A percentile compares a stretch with the other conserved stretches of the same genome.
phyloP scores from a whole-genome alignment of 1,140 invertebrate species.

The Drosophila equinoxialis region DNA sequence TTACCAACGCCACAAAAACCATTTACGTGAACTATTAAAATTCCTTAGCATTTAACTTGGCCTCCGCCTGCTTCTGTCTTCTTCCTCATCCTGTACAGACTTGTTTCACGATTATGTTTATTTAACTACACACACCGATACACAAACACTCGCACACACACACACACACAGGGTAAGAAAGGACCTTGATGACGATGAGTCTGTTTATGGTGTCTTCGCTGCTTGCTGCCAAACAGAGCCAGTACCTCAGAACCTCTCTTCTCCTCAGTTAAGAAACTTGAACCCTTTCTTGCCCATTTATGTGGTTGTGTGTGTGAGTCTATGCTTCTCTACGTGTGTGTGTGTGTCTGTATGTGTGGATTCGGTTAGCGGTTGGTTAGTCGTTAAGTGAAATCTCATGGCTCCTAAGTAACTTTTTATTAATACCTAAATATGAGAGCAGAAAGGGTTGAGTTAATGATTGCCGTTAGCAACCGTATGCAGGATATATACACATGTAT shows the following conservation, averaged over 20 bases:
- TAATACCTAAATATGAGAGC: constrained; percentile 14
- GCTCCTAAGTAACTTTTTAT: constrained; percentile 22
- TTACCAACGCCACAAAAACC: constrained; percentile 79
- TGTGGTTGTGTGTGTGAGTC: constrained; percentile 18
- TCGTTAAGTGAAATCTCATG: constrained; percentile 60
- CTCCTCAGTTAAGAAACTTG: neutral
- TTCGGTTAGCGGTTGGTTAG: constrained; percentile 10
- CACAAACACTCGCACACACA: constrained; percentile 3
- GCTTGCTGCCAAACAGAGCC: constrained; percentile 4
- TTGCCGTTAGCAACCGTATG: neutral
- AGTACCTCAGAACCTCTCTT: neutral
- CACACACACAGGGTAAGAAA: neutral
- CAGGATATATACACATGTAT: neutral
- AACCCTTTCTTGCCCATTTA: constrained; percentile 1
- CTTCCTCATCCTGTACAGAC: neutral
- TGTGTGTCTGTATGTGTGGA: constrained; percentile 3
- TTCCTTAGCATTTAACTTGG: constrained; percentile 71
- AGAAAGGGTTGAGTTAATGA: constrained; percentile 8
- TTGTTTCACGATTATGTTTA: constrained; percentile 75
- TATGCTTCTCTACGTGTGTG: constrained; percentile 7
- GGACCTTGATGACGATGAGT: constrained; percentile 5
- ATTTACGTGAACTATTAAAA: constrained; percentile 81
- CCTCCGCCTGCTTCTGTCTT: constrained; percentile 17
- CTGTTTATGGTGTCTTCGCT: constrained; percentile 10
- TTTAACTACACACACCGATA: constrained; percentile 59